These are phyloP conservation scores for Epizoanthus ramosus DNA, from an alignment of 92 coral and sea anemone species.

Conservation along the genomic window DNA sequence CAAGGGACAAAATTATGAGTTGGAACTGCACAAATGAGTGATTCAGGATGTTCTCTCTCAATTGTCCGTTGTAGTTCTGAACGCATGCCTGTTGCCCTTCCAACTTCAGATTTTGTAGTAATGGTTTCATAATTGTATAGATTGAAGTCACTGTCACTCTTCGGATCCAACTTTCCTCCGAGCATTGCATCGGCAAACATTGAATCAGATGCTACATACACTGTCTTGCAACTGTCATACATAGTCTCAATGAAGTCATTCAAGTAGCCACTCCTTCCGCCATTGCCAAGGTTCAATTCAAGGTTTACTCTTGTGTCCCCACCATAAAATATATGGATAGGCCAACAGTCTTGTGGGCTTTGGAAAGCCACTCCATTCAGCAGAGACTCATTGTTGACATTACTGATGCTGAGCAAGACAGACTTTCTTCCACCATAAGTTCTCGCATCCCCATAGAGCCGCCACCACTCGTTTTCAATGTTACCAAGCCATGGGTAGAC, in stretches of 20 bases:
- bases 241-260: conserved; percentile 31
- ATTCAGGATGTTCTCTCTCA: conserved; percentile 48
- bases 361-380: conserved; percentile 46
- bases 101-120: conserved; percentile 47
- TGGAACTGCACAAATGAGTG: conserved; percentile 42
- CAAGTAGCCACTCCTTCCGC: conserved; percentile 18
- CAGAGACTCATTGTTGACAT: conserved; percentile 30
- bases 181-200: conserved; percentile 32
- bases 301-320: conserved; percentile 44
- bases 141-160: conserved; percentile 33
- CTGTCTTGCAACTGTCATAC: conserved; percentile 21
- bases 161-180: conserved; percentile 31
- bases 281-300: conserved; percentile 40
- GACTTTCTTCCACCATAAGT: conserved; percentile 52
- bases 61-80: conserved; percentile 42
- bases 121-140: conserved; percentile 55
- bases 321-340: conserved; percentile 34
- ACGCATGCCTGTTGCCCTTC: conserved; percentile 41
- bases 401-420: conserved; percentile 32
- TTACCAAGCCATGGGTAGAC: conserved; percentile 40
- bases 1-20: conserved; percentile 36
- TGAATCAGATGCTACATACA: conserved; percentile 23
- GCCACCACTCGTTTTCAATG: conserved; percentile 43
- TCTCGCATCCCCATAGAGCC: conserved; percentile 52
- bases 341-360: conserved; percentile 57